Evolutionary conservation across 2,113 vertebrate species (phyloP).

Genomic region (Albula goreensis): DNA sequence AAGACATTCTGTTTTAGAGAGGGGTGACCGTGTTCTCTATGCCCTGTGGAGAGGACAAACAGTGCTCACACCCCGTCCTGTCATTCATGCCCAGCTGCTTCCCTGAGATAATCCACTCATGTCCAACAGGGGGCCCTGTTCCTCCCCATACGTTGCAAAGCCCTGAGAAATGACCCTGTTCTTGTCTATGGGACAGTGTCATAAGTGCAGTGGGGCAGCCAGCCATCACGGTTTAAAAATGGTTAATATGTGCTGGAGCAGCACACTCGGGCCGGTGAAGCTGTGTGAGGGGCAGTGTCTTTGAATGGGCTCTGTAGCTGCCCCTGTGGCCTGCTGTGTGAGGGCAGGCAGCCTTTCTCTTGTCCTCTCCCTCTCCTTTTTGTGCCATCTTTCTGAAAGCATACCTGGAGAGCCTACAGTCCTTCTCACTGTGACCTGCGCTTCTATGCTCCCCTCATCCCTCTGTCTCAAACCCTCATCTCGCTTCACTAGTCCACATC

Average conservation of each 20-base stretch:
- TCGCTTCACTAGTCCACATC: background rate
- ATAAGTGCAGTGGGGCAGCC: background rate
- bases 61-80: no score
- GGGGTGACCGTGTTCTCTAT: no score
- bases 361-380: background rate
- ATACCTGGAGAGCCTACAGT: background rate
- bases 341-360: background rate
- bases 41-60: no score
- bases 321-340: background rate
- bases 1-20: no score
- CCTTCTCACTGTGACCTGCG: background rate
- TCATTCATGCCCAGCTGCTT: no score
- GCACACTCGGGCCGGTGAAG: background rate
- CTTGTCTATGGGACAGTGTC: background rate
- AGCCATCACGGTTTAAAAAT: background rate
- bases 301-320: background rate
- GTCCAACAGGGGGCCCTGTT: background rate
- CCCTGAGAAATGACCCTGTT: background rate
- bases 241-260: background rate
- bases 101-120: no score
- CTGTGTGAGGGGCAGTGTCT: background rate
- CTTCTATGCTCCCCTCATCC: background rate
- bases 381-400: background rate
- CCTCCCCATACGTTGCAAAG: background rate
- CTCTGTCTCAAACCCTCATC: background rate